Conservation (phyloP, 2,888 invertebrate genomes). For the Gastrophysa polygoni region DNA sequence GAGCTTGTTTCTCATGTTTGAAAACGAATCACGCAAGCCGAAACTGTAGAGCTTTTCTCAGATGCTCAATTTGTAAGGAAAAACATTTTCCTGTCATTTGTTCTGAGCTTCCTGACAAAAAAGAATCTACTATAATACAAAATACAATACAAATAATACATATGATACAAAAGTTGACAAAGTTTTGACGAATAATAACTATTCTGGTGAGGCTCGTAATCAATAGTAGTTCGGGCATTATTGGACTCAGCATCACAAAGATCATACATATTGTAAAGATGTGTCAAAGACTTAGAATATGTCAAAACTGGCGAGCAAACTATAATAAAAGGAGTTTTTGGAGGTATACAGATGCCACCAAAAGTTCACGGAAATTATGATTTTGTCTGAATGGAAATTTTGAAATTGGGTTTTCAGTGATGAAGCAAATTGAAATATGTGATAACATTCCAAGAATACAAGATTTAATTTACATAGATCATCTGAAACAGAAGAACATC, state of each 20-base stretch:
- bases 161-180: slow-evolving; percentile 2
- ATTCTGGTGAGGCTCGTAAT: neutral
- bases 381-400: neutral
- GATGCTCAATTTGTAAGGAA: neutral
- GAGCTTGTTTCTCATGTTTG: slow-evolving; percentile 1
- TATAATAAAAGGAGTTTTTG: neutral
- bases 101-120: neutral
- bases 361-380: neutral
- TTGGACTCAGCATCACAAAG: slow-evolving; percentile 9
- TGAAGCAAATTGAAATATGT: neutral
- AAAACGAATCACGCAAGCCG: neutral
- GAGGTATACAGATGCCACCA: neutral
- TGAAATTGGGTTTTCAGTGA: neutral
- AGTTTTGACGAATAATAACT: neutral
- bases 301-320: neutral
- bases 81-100: neutral
- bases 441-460: neutral
- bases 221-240: neutral
- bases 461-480: neutral
- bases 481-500: neutral
- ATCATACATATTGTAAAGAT: neutral
- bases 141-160: too few species aligned
- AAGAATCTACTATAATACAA: neutral
- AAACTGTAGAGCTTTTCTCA: neutral
- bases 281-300: neutral